Conservation (phyloP, 2,797 vertebrate species). For the Galagoides demidoff region DNA sequence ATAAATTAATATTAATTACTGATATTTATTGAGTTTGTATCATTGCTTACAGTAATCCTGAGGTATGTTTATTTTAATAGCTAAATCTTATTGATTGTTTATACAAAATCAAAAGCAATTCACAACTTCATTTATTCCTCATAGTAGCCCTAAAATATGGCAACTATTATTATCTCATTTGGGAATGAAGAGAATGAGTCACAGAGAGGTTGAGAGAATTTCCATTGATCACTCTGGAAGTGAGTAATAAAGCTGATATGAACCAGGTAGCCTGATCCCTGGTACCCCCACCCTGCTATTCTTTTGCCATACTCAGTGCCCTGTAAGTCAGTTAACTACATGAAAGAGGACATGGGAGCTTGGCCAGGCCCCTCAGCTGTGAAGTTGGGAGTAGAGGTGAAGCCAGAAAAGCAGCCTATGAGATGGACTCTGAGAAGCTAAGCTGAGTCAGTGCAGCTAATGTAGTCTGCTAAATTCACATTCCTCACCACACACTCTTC, state of each 20-base stretch:
- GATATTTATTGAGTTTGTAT: neutral
- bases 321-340: neutral
- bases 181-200: constrained; percentile 14
- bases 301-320: neutral
- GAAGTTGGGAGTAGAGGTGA: neutral
- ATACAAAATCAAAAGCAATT: neutral
- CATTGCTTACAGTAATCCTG: neutral
- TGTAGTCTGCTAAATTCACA: too few relatives aligned
- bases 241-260: neutral
- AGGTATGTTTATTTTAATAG: neutral
- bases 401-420: too few relatives aligned
- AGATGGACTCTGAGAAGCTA: too few relatives aligned
- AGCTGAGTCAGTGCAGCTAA: too few relatives aligned
- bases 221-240: neutral
- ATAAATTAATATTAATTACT: neutral
- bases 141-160: neutral
- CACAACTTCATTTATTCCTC: constrained; percentile 15
- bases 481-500: too few relatives aligned
- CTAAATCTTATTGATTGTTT: neutral
- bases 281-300: too few relatives aligned
- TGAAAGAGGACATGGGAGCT: neutral
- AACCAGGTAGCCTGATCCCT: neutral
- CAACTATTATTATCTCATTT: neutral
- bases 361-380: neutral
- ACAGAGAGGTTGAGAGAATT: neutral